phyloP scores from a whole-genome alignment of 2,113 vertebrate species.

The Heterocephalus glaber region DNA sequence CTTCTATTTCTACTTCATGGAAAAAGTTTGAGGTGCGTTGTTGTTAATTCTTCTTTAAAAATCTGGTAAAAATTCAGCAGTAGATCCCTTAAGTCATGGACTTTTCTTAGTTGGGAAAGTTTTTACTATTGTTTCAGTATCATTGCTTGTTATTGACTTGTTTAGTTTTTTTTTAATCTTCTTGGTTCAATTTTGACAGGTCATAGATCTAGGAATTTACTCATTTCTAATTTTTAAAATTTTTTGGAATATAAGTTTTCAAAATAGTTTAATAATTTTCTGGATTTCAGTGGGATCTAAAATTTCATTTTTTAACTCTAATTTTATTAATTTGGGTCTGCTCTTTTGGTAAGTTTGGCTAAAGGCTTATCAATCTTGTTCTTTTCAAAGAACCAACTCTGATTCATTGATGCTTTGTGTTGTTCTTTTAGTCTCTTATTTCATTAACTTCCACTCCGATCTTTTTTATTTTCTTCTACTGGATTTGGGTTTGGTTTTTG shows the following conservation, averaged over 20 bases:
- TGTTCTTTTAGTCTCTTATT: background rate
- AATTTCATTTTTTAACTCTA: background rate
- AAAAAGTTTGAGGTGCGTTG: background rate
- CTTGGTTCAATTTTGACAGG: background rate
- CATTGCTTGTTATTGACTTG: background rate
- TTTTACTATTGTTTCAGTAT: background rate
- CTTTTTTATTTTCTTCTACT: background rate
- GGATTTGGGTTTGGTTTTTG: background rate
- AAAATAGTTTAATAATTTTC: background rate
- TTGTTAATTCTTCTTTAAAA: background rate
- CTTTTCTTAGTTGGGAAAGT: background rate
- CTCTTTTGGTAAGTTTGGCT: background rate
- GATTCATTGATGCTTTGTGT: background rate
- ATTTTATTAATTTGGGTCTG: background rate
- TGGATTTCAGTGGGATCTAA: background rate
- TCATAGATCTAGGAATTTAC: background rate
- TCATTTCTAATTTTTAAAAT: background rate
- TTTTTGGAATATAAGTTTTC: background rate
- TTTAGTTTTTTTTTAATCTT: background rate
- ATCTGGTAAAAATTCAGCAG: background rate
- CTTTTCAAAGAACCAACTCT: background rate
- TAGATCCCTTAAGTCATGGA: background rate
- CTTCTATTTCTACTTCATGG: background rate
- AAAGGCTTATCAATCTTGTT: background rate
- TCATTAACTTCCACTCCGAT: background rate